A percentile compares a stretch with the other conserved stretches of the same genome.
These are phyloP conservation scores for Myodes glareolus DNA, from an alignment of 2,113 vertebrate species.

Conservation along the genomic window DNA sequence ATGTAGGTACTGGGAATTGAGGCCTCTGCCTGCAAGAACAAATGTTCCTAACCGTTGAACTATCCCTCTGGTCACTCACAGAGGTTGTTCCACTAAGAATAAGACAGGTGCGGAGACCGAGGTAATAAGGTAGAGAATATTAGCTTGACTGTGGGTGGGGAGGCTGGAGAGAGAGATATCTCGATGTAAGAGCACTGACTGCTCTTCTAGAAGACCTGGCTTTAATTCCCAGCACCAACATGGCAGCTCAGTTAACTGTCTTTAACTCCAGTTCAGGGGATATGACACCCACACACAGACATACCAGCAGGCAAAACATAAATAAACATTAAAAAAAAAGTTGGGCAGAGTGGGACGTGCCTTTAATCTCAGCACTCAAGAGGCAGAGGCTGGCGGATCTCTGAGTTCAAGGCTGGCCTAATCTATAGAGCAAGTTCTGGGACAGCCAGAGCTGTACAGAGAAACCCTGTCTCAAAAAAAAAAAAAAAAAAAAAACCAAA, in stretches of 20 bases:
- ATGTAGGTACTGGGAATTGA: not conserved
- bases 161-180: not conserved
- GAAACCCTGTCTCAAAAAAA: not conserved
- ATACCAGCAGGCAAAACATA: not conserved
- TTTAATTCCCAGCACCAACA: not conserved
- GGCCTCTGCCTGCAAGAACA: not conserved
- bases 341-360: not conserved
- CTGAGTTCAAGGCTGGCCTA: not conserved
- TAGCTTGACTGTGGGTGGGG: too few relatives aligned
- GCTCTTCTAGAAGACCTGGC: not conserved
- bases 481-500: not conserved
- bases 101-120: not conserved
- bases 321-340: not conserved
- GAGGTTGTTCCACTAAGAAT: not conserved
- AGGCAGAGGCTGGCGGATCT: not conserved
- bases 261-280: not conserved
- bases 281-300: not conserved
- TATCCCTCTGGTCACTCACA: not conserved
- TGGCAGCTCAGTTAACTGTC: not conserved
- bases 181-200: not conserved
- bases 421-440: not conserved
- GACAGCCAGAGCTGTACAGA: not conserved
- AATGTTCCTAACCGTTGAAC: not conserved
- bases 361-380: not conserved
- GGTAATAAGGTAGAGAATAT: not conserved